Percentiles rank a stretch among this genome's conserved stretches.
These are phyloP conservation scores for Bruchidius siliquastri DNA, from an alignment of 2,888 invertebrate species.

Conservation along the genomic window DNA sequence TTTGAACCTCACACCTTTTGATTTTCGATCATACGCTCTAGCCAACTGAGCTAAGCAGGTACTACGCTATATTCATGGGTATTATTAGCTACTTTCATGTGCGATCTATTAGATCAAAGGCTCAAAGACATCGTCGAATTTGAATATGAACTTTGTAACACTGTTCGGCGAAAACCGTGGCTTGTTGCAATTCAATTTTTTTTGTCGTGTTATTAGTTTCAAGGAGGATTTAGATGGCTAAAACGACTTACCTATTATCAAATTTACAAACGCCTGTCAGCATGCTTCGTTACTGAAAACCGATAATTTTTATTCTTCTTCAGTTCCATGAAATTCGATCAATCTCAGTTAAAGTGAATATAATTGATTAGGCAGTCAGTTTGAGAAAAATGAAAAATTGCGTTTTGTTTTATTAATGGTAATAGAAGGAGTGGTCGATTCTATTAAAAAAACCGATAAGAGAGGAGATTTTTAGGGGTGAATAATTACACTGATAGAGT, in stretches of 20 bases:
- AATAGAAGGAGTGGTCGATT: neutral
- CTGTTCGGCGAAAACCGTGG: too few species aligned
- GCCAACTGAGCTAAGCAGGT: too few species aligned
- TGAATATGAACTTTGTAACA: too few species aligned
- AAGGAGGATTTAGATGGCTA: neutral
- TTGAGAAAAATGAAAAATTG: neutral
- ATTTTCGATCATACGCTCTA: too few species aligned
- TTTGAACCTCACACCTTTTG: too few species aligned
- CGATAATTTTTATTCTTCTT: neutral
- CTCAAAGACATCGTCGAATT: too few species aligned
- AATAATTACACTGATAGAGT: neutral
- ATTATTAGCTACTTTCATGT: too few species aligned
- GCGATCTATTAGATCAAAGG: too few species aligned
- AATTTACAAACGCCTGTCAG: neutral
- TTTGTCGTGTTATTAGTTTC: too few species aligned
- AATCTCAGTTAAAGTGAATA: neutral
- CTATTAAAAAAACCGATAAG: neutral
- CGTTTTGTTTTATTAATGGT: neutral
- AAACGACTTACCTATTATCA: neutral
- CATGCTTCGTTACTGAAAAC: neutral
- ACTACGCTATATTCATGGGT: too few species aligned
- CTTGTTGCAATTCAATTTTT: too few species aligned
- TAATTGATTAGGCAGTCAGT: neutral
- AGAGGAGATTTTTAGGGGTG: neutral
- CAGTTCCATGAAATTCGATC: neutral